These are phyloP conservation scores for Nephrocerus scutellatus DNA, from an alignment of 2,888 invertebrate species.

Conservation along the genomic window DNA sequence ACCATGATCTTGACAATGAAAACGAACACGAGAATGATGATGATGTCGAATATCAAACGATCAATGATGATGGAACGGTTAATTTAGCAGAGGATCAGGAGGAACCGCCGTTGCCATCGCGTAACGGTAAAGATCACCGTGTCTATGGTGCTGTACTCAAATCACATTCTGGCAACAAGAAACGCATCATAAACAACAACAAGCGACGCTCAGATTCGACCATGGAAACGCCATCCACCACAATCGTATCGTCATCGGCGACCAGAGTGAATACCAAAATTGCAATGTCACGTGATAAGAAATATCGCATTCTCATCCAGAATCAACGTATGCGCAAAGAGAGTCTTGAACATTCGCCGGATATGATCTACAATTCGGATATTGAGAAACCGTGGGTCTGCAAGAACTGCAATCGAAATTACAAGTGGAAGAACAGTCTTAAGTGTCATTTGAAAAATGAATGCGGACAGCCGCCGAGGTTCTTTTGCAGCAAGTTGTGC, in stretches of 20 bases:
- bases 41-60: too few relatives aligned
- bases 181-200: slow-evolving; percentile 13
- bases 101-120: slow-evolving; percentile 4
- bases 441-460: slow-evolving; percentile 63
- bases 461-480: slow-evolving; percentile 55
- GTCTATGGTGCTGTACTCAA: slow-evolving; percentile 11
- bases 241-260: slow-evolving; percentile 23
- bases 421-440: slow-evolving; percentile 67
- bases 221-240: slow-evolving; percentile 22
- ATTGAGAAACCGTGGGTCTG: slow-evolving; percentile 52
- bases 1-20: slow-evolving; percentile 34
- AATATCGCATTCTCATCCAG: slow-evolving; percentile 45
- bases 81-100: background rate
- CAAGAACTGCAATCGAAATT: slow-evolving; percentile 63
- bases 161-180: slow-evolving; percentile 8
- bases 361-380: slow-evolving; percentile 47
- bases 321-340: slow-evolving; percentile 47
- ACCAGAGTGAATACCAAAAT: slow-evolving; percentile 14
- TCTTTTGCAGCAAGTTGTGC: slow-evolving; percentile 47
- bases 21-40: slow-evolving; percentile 39
- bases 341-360: slow-evolving; percentile 45
- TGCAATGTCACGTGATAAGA: slow-evolving; percentile 39
- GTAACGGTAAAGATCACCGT: slow-evolving; percentile 18
- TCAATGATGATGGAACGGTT: too few relatives aligned
- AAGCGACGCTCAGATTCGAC: too few relatives aligned